A percentile compares a stretch with the other conserved stretches of the same genome.
Conservation (phyloP, 2,797 vertebrate species). For the Mormyrus proboscirostris region DNA sequence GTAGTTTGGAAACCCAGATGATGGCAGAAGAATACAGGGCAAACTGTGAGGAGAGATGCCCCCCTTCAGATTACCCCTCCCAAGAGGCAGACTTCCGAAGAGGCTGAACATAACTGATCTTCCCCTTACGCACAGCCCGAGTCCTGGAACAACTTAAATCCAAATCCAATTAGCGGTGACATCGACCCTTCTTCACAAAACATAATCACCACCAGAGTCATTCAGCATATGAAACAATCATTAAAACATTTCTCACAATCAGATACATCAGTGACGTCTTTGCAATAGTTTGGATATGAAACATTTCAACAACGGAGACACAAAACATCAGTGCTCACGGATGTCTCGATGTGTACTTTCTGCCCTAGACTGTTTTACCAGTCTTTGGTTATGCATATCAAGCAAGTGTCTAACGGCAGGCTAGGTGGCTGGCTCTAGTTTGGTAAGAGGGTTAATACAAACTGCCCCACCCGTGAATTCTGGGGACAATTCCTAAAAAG, state of each 20-base stretch:
- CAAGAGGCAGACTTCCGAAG: background rate
- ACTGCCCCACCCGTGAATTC: background rate
- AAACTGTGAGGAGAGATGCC: background rate
- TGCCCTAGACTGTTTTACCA: background rate
- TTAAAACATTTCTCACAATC: background rate
- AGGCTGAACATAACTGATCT: background rate
- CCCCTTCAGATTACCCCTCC: background rate
- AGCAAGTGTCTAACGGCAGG: background rate
- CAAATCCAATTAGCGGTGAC: background rate
- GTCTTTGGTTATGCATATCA: background rate
- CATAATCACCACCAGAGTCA: background rate
- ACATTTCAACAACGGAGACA: background rate
- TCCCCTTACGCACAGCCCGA: background rate
- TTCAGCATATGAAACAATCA: background rate
- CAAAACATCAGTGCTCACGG: background rate
- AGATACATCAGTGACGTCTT: background rate
- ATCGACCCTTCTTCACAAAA: background rate
- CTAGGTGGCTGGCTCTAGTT: background rate
- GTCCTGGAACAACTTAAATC: background rate
- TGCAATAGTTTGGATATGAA: background rate
- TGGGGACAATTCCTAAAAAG: constrained; percentile 18
- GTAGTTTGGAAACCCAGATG: background rate
- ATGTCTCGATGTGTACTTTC: background rate
- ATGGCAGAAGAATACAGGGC: constrained; percentile 5
- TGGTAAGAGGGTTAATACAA: background rate